A percentile compares a stretch with the other conserved stretches of the same genome.
Evolutionary conservation across 1,140 invertebrate species (phyloP).

Genomic region (Musca domestica): DNA sequence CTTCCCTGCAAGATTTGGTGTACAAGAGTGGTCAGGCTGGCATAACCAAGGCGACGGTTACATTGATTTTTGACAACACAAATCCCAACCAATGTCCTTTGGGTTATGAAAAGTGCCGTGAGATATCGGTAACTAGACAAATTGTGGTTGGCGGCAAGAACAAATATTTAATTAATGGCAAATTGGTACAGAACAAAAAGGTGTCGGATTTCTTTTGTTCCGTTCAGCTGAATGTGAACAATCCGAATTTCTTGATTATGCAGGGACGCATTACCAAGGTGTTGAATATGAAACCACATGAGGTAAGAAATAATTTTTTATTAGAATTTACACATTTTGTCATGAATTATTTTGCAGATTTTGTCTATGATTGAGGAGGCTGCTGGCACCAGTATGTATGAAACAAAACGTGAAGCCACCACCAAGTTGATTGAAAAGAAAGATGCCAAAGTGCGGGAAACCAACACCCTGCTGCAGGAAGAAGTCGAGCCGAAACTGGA

Average conservation of each 20-base stretch:
- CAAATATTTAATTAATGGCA: constrained; percentile 95
- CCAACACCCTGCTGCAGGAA: constrained; percentile 79
- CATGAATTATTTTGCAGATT: constrained; percentile 60
- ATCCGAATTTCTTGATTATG: constrained; percentile 99
- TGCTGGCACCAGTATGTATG: constrained; percentile 97
- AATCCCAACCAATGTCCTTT: constrained; percentile 82
- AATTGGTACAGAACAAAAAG: constrained; percentile 82
- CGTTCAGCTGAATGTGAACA: constrained; percentile 97
- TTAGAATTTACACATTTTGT: not conserved
- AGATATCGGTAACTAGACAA: constrained; percentile 92
- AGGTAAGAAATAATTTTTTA: constrained; percentile 53
- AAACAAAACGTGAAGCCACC: constrained; percentile 86
- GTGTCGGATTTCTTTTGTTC: constrained; percentile 95
- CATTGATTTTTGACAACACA: constrained; percentile 92
- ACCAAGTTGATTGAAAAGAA: constrained; percentile 92
- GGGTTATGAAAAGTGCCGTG: constrained; percentile 89
- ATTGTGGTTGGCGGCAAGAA: constrained; percentile 79
- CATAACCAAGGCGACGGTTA: constrained; percentile 93
- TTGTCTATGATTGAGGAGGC: constrained; percentile 99
- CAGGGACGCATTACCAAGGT: constrained; percentile 99
- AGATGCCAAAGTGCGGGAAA: constrained; percentile 84
- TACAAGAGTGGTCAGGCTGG: constrained; percentile 98
- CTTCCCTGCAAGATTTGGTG: constrained; percentile 89
- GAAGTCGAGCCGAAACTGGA: constrained; percentile 85
- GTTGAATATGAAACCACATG: constrained; percentile 96